Conservation (phyloP, 2,113 vertebrate species). For the Pachyramphus minor region DNA sequence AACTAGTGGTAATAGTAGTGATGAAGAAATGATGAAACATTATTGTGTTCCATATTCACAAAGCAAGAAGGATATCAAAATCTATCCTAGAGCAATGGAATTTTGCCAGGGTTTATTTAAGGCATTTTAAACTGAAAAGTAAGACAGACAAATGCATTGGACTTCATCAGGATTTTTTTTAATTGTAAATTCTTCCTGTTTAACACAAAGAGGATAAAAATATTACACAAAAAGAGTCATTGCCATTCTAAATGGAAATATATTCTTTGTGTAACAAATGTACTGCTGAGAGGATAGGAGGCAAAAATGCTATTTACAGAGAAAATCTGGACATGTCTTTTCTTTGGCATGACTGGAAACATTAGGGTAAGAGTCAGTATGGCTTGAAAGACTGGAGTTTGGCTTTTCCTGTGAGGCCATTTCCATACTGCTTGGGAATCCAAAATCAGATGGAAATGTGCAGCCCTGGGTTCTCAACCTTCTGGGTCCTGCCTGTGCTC, state of each 20-base stretch:
- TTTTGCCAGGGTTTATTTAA: background rate
- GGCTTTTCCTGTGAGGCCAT: background rate
- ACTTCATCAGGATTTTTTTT: background rate
- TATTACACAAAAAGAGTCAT: background rate
- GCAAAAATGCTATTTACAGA: background rate
- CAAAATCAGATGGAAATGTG: background rate
- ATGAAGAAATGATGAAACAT: background rate
- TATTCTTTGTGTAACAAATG: background rate
- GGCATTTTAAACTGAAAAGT: background rate
- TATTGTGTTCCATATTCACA: background rate
- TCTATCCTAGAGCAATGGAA: background rate
- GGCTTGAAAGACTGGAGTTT: background rate
- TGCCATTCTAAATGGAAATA: background rate
- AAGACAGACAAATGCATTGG: background rate
- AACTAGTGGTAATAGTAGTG: background rate
- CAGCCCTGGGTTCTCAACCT: background rate
- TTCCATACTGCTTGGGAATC: background rate
- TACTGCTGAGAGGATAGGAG: background rate
- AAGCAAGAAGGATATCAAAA: background rate
- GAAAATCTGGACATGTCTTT: background rate
- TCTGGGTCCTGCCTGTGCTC: background rate
- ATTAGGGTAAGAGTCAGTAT: background rate
- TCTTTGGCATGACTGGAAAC: background rate
- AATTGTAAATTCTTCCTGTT: background rate
- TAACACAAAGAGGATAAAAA: background rate